These are phyloP conservation scores for Stichodactyla mertensii DNA, from an alignment of 64 coral and sea anemone genomes.

Conservation along the genomic window DNA sequence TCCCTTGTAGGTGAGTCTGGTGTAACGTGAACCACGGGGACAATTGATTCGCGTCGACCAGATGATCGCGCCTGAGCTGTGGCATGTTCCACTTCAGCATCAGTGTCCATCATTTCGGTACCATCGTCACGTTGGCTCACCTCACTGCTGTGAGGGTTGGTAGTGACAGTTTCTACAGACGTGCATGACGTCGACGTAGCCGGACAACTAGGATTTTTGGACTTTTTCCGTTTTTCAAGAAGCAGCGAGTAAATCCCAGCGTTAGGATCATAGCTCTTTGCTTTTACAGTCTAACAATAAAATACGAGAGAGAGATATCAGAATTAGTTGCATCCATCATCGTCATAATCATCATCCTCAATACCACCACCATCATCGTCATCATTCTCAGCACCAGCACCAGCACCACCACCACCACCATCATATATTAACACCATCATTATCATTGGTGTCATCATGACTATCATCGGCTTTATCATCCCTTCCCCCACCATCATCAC, in stretches of 20 bases:
- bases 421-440: not conserved
- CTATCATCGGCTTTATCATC: too few species aligned
- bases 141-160: not conserved
- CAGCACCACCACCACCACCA: not conserved
- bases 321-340: not conserved
- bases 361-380: too few species aligned
- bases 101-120: slow-evolving; percentile 80
- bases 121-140: not conserved
- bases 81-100: slow-evolving; percentile 25
- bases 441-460: too few species aligned
- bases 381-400: too few species aligned
- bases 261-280: slow-evolving; percentile 85
- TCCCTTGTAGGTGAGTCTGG: slow-evolving; percentile 70
- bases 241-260: slow-evolving; percentile 92
- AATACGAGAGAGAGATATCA: not conserved
- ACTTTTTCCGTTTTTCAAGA: slow-evolving; percentile 56
- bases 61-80: not conserved
- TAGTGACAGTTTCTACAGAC: not conserved
- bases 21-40: slow-evolving; percentile 89
- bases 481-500: too few species aligned
- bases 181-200: not conserved
- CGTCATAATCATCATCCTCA: not conserved
- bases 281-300: slow-evolving; percentile 55
- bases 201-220: not conserved
- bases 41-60: slow-evolving; percentile 46